phyloP scores from a whole-genome alignment of 2,797 vertebrate genomes.

The Tangara arthus region DNA sequence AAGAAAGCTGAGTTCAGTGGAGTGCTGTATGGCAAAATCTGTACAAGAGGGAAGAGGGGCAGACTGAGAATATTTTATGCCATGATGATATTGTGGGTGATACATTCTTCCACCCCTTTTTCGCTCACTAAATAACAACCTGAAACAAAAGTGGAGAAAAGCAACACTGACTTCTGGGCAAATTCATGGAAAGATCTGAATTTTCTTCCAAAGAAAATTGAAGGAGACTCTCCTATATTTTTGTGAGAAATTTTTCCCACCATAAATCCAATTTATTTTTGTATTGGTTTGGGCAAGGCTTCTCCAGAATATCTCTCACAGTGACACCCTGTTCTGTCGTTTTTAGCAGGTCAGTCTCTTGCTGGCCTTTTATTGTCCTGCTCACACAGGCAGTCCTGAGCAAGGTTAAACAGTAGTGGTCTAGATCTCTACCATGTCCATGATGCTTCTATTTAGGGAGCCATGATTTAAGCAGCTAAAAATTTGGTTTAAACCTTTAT shows the following conservation, averaged over 20 bases:
- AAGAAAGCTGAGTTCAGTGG: background rate
- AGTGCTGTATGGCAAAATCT: accelerated
- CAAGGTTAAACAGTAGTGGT: background rate
- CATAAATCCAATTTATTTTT: background rate
- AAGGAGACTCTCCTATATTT: background rate
- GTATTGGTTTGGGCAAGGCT: background rate
- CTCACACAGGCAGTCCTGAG: background rate
- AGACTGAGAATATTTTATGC: background rate
- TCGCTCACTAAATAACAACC: background rate
- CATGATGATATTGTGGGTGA: background rate
- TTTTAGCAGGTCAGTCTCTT: background rate
- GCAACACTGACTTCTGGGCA: background rate
- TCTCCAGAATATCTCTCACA: background rate
- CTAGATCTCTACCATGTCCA: background rate
- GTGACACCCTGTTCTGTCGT: background rate
- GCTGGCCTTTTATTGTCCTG: background rate
- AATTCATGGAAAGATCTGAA: background rate
- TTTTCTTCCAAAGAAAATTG: background rate
- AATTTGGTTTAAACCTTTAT: background rate
- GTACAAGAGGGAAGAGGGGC: background rate
- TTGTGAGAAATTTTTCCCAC: background rate
- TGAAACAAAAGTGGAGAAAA: background rate
- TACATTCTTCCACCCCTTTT: background rate
- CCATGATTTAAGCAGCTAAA: background rate
- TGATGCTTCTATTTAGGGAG: background rate